phyloP scores from a whole-genome alignment of 2,113 vertebrate genomes.

The Podocnemis expansa region DNA sequence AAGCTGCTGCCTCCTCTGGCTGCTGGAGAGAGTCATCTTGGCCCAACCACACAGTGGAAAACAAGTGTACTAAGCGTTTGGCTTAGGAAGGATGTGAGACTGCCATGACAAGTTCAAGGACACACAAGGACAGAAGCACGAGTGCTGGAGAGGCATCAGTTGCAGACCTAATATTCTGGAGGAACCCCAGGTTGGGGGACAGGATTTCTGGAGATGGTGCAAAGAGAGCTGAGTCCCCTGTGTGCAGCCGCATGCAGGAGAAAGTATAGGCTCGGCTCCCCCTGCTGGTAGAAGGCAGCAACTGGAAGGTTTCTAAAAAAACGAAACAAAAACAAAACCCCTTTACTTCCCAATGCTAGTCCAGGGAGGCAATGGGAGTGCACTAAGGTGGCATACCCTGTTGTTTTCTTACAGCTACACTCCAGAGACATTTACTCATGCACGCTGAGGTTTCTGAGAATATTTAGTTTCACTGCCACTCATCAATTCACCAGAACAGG shows the following conservation, averaged over 20 bases:
- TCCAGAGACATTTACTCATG: background rate
- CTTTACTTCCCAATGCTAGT: background rate
- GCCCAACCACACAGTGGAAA: background rate
- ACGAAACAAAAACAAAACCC: background rate
- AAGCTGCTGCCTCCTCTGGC: background rate
- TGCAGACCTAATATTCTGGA: background rate
- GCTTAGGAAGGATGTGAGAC: background rate
- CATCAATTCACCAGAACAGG: background rate
- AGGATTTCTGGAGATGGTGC: background rate
- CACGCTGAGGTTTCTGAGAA: background rate
- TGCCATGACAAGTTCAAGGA: background rate
- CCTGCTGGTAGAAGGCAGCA: background rate
- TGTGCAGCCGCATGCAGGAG: background rate
- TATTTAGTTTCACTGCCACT: background rate
- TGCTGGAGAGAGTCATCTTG: background rate
- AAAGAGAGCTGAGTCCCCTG: background rate
- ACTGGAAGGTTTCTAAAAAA: background rate
- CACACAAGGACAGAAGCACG: background rate
- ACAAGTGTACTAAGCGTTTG: background rate
- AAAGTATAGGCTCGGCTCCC: background rate
- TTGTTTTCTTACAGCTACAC: background rate
- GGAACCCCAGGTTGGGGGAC: background rate
- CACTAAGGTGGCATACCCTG: background rate
- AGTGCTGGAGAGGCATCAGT: accelerated
- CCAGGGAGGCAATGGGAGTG: background rate